These are phyloP conservation scores for Deilephila elpenor DNA, from an alignment of 2,888 invertebrate species.

Conservation along the genomic window DNA sequence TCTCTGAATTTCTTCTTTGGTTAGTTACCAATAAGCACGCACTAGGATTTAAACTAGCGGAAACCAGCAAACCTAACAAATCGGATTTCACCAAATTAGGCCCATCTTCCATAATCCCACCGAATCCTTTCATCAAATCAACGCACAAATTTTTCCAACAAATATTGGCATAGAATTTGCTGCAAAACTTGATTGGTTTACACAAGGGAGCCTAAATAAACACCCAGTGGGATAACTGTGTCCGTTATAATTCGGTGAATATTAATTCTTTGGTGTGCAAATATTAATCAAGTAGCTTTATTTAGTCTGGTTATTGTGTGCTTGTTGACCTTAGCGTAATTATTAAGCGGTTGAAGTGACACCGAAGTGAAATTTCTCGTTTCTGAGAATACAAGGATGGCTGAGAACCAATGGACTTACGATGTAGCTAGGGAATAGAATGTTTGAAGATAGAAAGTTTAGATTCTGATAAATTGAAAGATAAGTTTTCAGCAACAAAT, in stretches of 20 bases:
- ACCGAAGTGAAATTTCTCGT: not conserved
- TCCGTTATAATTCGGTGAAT: conserved; percentile 41
- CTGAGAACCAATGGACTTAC: not conserved
- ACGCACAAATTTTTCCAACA: conserved; percentile 41
- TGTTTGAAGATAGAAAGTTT: no score
- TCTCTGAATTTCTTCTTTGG: no score
- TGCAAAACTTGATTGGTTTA: conserved; percentile 44
- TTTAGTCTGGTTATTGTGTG: not conserved
- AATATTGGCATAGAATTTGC: conserved; percentile 38
- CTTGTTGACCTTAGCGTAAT: not conserved
- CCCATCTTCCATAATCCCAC: not conserved
- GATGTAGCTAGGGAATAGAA: no score
- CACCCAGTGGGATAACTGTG: conserved; percentile 38
- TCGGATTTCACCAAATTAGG: not conserved
- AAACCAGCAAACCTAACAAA: not conserved
- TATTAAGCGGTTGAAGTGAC: not conserved
- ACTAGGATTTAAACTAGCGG: no score
- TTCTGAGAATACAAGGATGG: not conserved
- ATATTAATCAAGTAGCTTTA: conserved; percentile 27
- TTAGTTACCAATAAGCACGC: not conserved
- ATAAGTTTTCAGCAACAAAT: no score
- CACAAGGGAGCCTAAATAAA: conserved; percentile 42
- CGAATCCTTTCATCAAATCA: conserved; percentile 39
- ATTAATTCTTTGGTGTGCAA: conserved; percentile 26
- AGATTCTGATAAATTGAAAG: no score